Evolutionary conservation across 2,888 invertebrate species (phyloP), one percentile per base, ranked within the genome.

Genomic region (Hipparchia sbordonii): DNA sequence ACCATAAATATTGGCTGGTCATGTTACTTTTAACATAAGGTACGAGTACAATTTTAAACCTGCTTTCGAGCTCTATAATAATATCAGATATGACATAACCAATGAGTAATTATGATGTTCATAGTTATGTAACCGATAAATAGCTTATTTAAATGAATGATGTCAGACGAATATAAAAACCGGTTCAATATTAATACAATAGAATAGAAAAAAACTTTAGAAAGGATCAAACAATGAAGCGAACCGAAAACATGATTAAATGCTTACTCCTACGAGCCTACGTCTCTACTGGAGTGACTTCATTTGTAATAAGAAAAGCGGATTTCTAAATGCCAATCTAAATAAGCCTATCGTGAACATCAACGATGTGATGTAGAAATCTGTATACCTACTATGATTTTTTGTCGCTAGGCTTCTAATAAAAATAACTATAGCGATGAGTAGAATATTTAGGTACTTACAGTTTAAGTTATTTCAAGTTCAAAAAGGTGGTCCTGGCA

Each of bases 71-170:
- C 56, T 54, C 54, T 45, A 13, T 56, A 62, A 23, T 62, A 62
- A 23, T 62, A 54, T 54, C 45, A 62, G 62, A 59, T 70, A 69
- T 62, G 67, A 51, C 51, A 65, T 63, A 74, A 76, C 57, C 57
- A 51, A 8, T n/a, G 8, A 56, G 61, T 72, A 69, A 74, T 74
- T 74, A 74, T 70, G 56, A 70, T 69, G 63, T 62, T 60, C 52
- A 45, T 52, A 51, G 46, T 74, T 71, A 69, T 66, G 23, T 62
- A 69, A 66, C 13, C 48, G 54, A 54, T 57, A 65, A 61, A 54
- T 57, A 60, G 57, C 61, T 66, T 70, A 71, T 33, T 52, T 60
- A 67, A 61, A n/a, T 60, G 63, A 72, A 67, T 70, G 72, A 72
- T 72, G 72, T 57, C 61, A 68, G 71, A 59, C 13, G 59, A 45